Base-by-base conservation (phyloP, 2,797 vertebrate species). In the Apodemus agrarius region DNA sequence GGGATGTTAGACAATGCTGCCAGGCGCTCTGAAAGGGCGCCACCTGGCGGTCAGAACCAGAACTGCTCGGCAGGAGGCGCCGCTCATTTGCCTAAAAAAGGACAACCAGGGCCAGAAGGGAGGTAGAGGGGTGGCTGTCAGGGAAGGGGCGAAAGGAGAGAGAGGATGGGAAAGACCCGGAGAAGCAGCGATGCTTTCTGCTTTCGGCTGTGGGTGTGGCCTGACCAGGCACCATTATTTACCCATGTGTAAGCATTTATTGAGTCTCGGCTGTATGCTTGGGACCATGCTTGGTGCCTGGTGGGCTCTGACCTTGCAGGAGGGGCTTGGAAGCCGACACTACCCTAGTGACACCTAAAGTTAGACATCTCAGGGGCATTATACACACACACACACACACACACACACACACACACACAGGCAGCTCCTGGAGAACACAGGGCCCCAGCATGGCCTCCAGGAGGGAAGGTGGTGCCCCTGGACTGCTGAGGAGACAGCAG, bases 21-120 rank as follows among this genome's bases (percentile, higher is more conserved):
- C 3, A 21, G 24, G 67, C 3, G 3, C 22, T 67, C 67, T 8
- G 37, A 61, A 40, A 92, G 65, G 52, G 76, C 13, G 78, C 96
- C 94, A 93, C 59, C 96, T 97, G 90, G 94, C 26, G 95, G 75
- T 72, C 92, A 94, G 29, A 87, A 52, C 17, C 67, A 59, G 74
- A 52, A 95, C 1, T 84, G 94, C 80, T 0, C 37, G 67, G 52
- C 43, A 22, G 11, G 16, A n/a, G 9, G 37, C 1, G 2, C 13
- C 31, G 3, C 17, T 0, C 16, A 31, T 11, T 37, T 29, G 57
- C 65, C 43, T 7, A 26, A 72, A 89, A 17, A 95, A 83, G 8
- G 1, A 78, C 46, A 1, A 26, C 59, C 14, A 3, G 6, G 61
- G 76, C 22, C 9, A 26, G 0, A 22, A 5, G 12, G 26, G 22